Conservation (phyloP, 2,797 vertebrate genomes). For the Periparus ater region DNA sequence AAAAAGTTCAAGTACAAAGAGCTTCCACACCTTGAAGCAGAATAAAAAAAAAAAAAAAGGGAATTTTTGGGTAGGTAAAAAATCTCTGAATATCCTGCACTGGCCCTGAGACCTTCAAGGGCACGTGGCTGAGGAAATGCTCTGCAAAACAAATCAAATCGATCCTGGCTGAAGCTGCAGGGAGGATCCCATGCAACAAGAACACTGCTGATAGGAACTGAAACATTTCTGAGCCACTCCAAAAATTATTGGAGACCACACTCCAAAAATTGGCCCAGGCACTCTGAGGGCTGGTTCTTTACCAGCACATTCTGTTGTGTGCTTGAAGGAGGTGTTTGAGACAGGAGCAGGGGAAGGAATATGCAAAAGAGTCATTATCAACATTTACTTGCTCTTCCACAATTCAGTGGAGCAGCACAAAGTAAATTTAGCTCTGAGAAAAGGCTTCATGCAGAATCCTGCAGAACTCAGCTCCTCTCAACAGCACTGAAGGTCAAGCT, state of each 20-base stretch:
- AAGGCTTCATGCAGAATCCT: not conserved
- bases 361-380: not conserved
- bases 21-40: not conserved
- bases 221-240: not conserved
- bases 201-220: not conserved
- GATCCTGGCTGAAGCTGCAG: not conserved
- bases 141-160: not conserved
- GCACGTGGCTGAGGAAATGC: not conserved
- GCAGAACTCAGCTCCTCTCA: not conserved
- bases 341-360: not conserved
- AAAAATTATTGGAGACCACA: not conserved
- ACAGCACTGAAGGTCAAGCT: not conserved
- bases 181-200: not conserved
- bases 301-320: not conserved
- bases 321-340: not conserved
- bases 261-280: not conserved
- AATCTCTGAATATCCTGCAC: not conserved
- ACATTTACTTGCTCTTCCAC: not conserved
- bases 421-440: not conserved
- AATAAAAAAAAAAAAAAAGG: not conserved
- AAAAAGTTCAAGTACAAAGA: not conserved
- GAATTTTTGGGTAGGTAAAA: not conserved
- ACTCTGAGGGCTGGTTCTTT: not conserved
- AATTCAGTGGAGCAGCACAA: not conserved
- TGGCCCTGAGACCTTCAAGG: not conserved